Evolutionary conservation across 2,113 vertebrate species (phyloP).

Genomic region (Pachypanchax playfairii): DNA sequence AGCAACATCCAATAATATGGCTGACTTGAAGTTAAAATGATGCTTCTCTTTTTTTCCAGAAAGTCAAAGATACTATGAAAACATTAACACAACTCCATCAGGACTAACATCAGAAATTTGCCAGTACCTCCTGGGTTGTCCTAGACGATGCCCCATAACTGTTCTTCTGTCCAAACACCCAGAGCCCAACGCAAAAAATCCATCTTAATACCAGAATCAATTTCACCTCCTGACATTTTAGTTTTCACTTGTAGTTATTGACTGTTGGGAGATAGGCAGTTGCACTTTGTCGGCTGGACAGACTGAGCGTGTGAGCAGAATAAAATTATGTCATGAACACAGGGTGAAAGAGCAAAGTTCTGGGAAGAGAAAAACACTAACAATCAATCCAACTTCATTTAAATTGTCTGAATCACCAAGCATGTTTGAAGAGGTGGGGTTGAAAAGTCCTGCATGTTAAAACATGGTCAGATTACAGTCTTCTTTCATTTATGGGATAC

Average conservation of each 20-base stretch:
- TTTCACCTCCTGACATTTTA: conserved; percentile 59
- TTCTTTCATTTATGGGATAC: conserved; percentile 63
- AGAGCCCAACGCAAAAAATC: conserved; percentile 30
- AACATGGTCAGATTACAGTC: conserved; percentile 45
- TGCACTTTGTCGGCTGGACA: conserved; percentile 20
- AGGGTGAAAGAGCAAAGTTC: conserved; percentile 14
- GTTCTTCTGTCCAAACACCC: background rate
- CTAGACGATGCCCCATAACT: background rate
- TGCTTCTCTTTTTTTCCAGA: background rate
- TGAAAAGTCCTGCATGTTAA: conserved; percentile 34
- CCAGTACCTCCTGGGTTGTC: background rate
- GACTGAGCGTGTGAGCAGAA: conserved; percentile 43
- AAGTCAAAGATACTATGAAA: too few relatives aligned
- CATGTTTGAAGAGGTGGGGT: conserved; percentile 43
- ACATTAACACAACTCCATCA: background rate
- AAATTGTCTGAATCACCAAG: conserved; percentile 15
- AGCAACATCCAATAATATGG: conserved; percentile 7
- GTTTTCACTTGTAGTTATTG: conserved; percentile 27
- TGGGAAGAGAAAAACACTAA: conserved; percentile 27
- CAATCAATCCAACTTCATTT: conserved; percentile 47
- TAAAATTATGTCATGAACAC: conserved; percentile 29
- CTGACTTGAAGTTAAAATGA: background rate
- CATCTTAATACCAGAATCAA: conserved; percentile 27
- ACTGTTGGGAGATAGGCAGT: conserved; percentile 47
- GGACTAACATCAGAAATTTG: background rate